Base-by-base conservation (phyloP, 2,113 vertebrate species). In the Cygnus buccinator region DNA sequence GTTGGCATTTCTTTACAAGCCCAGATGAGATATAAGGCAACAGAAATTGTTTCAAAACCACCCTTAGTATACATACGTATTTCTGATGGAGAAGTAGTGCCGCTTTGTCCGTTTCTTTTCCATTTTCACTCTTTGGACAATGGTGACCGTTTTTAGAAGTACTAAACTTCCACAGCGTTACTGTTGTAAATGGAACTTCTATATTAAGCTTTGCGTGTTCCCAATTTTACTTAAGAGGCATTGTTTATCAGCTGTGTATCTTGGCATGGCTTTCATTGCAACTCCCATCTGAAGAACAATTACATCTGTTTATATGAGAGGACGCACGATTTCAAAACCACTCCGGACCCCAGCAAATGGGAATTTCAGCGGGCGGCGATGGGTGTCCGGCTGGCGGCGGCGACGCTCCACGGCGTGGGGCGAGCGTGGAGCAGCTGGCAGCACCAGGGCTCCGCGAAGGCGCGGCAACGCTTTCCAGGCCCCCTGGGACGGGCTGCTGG, bases 131-230 rank as follows among this genome's bases (percentile, higher is more conserved):
- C 59, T 78, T 72, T 83, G 79, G 89, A 66, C 72, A 84, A 11
- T 37, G n/a, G 72, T 70, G 66, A 29, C 84, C 77, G 41, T 90
- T 97, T 96, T 94, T 86, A 96, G 89, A 89, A 91, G n/a, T 41
- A 9, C 46, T 87, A 17, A 89, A 89, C 88, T 72, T 95, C 52
- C 81, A 50, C 11, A 5, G 29, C 18, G 1, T 92, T 93, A 75
- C 68, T 85, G 14, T 86, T 63, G 10, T 80, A 85, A 95, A 84
- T 88, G 81, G 71, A 58, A 73, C 96, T 91, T 90, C 87, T 96
- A 81, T 95, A 86, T 96, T 95, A 92, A 97, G 90, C 70, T 79
- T 62, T 1, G 18, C 48, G 2, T 26, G 77, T 71, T 88, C 84
- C 78, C 55, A 44, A 2, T 90, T 73, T 75, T 58, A 72, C 86